Evolutionary conservation across 2,888 invertebrate species (phyloP).

Genomic region (Eupelmus urozonus): DNA sequence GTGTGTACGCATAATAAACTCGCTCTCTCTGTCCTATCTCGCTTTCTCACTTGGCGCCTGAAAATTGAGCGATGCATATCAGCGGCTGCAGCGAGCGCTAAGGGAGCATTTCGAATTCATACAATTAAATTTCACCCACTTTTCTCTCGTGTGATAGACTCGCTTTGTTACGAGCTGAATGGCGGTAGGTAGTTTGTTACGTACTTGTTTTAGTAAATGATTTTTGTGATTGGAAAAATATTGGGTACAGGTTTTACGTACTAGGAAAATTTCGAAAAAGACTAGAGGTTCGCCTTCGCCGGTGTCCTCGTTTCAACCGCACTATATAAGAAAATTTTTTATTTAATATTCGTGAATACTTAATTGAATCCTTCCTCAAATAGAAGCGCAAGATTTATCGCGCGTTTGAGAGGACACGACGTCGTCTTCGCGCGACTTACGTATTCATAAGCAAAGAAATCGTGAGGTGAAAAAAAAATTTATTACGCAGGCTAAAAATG

Average conservation of each 20-base stretch:
- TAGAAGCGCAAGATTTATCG: no score
- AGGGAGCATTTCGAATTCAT: slow-evolving; percentile 39
- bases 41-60: slow-evolving; percentile 7
- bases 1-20: slow-evolving; percentile 10
- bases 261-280: no score
- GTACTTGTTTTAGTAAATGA: neutral
- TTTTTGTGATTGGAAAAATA: neutral
- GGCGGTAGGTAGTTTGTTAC: neutral
- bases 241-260: no score
- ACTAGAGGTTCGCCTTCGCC: no score
- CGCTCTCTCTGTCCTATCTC: neutral
- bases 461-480: neutral
- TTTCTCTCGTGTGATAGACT: slow-evolving; percentile 9
- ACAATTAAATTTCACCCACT: slow-evolving; percentile 40
- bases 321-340: no score
- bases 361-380: no score
- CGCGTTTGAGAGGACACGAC: no score
- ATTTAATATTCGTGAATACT: no score
- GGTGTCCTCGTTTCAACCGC: no score
- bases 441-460: neutral
- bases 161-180: neutral
- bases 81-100: neutral
- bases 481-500: neutral
- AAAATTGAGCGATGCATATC: slow-evolving; percentile 48
- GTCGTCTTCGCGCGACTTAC: neutral